Evolutionary conservation across 2,888 invertebrate genomes (phyloP), one percentile per base, ranked within the genome.

Genomic region (Tupiocoris notatus): DNA sequence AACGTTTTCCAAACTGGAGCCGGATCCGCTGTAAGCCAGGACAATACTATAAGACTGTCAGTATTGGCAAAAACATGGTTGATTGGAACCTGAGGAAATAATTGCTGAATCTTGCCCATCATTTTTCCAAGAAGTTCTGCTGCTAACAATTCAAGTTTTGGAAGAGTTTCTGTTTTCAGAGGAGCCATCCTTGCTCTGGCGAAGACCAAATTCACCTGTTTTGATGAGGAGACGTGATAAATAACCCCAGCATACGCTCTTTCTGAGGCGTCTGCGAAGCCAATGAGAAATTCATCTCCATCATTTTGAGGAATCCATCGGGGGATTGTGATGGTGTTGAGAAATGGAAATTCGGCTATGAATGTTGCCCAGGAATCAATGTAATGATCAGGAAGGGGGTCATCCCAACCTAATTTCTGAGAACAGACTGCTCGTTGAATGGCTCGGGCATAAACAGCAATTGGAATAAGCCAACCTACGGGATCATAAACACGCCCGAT

Each of bases 11-110:
- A 67, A 6, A 56, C 21, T 6, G 67, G 56, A 3, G 67, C 67
- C 20, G 67, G 67, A 12, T 54, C 7, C 9, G 67, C 67, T 16
- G 67, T 67, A 1, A 67, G 0, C 67, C 67, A 67, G 20, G 56
- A 67, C 1, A 67, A 25, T 1, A n/a, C 56, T 16, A 67, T 39
- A 0, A 56, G 17, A 17, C 12, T 21, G 54, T 56, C 67, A 1
- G 67, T 54, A n/a, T 1, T 54, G 1, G 56, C 56, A 1, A 67
- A 0, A 1, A 12, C n/a, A 7, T 18, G n/a, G 1, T 64, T 17
- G 2, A 1, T 1, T 7, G 1, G 21, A n/a, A 67, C 1, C 17
- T 56, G 20, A 21, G 67, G 67, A 17, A 64, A 64, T 6, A 1
- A 18, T 1, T 1, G 24, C 2, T 1, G 1, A 0, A 24, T 12